Base-by-base conservation (phyloP, 53 echinoderm and acorn worm genomes). In the Antedon mediterranea region DNA sequence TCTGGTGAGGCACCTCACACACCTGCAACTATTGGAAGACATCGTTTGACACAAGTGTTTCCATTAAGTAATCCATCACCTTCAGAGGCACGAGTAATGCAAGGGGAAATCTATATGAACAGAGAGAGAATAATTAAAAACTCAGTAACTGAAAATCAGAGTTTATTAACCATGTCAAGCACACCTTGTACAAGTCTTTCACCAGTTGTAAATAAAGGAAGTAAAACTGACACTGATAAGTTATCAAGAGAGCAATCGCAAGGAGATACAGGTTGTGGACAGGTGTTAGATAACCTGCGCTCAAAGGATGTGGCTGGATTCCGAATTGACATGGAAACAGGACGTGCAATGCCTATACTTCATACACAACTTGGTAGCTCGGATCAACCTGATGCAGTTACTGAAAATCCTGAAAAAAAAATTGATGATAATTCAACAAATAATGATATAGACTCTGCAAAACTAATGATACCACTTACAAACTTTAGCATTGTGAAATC, bases 401-500 rank as follows among this genome's bases (percentile, higher is more conserved):
- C 72, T 15, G 29, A 79, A 79, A 72, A 32, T 30, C 29, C 75
- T 76, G 75, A n/a, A 28, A 31, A 5, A 42, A 28, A 78, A 43
- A 34, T 29, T 6, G 75, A 31, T 43, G 29, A 77, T 31, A 33
- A 32, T 31, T 31, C 72, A 33, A 43, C 34, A 31, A 78, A 82
- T 42, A 77, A 43, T 26, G 74, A 3, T 71, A 41, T 57, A 3
- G 57, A 57, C 57, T 26, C 86, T 70, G 81, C 74, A 32, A 83
- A 94, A 80, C 87, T 93, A 30, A 77, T 94, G 71, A 91, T 94
- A 34, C 94, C 94, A 31, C 87, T 94, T 13, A 94, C 86, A 78
- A 89, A 89, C 43, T 91, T 94, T 71, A 94, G 91, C 74, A 94
- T 94, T 74, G 87, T 94, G n/a, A 91, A 91, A 79, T 88, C 91